phyloP scores from a whole-genome alignment of 1,140 invertebrate genomes.

The Venturia canescens region DNA sequence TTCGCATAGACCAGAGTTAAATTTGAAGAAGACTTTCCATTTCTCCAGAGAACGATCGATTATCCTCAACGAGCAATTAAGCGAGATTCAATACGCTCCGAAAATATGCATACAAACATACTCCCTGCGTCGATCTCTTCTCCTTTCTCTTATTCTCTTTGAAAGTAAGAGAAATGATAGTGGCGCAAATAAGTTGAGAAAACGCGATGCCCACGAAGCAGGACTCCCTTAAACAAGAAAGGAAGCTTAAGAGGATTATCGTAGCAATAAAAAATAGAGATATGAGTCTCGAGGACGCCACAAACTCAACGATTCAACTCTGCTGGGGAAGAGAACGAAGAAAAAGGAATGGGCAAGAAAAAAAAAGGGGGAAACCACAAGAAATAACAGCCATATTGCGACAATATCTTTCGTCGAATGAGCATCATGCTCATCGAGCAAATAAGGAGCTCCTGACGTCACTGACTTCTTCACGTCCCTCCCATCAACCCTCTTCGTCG shows the following conservation, averaged over 20 bases:
- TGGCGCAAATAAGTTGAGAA: slow-evolving; percentile 20
- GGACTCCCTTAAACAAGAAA: background rate
- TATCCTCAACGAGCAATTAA: no score
- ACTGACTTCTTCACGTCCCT: no score
- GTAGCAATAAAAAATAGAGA: slow-evolving; percentile 21
- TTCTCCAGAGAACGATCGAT: no score
- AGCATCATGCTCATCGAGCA: no score
- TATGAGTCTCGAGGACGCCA: slow-evolving; percentile 5
- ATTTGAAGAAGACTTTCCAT: no score
- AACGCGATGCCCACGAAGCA: slow-evolving; percentile 10
- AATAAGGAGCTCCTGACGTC: no score
- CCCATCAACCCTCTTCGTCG: no score
- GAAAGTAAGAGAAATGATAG: slow-evolving; percentile 19
- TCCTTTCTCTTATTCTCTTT: slow-evolving; percentile 2
- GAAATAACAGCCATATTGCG: background rate
- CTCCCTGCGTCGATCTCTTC: background rate
- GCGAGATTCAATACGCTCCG: no score
- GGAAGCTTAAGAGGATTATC: background rate
- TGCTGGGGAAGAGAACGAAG: background rate
- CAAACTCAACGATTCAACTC: background rate
- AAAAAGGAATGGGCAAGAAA: background rate
- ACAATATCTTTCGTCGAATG: no score
- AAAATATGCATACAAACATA: no score
- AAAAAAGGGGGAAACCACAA: background rate
- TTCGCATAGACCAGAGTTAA: no score